phyloP scores from a whole-genome alignment of 2,113 vertebrate species.

The Chloropsis cyanopogon region DNA sequence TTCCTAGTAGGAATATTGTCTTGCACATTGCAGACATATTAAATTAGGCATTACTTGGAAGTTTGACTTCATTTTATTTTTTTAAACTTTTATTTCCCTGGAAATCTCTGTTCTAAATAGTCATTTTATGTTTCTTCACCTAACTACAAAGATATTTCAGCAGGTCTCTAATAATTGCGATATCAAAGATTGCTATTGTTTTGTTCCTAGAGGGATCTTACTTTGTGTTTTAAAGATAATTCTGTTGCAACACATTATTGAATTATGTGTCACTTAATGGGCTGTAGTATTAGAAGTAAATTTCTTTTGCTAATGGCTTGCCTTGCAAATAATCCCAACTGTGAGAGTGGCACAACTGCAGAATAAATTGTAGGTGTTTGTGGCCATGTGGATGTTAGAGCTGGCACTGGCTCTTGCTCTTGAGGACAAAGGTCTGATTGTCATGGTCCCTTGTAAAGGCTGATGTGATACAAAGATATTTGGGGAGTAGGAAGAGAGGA shows the following conservation, averaged over 20 bases:
- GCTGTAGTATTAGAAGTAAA: neutral
- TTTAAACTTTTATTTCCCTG: neutral
- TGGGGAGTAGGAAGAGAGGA: neutral
- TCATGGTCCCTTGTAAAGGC: neutral
- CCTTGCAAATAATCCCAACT: neutral
- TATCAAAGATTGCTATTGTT: neutral
- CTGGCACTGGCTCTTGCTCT: neutral
- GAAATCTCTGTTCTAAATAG: neutral
- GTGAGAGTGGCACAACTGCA: neutral
- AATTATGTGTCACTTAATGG: neutral
- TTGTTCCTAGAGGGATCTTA: neutral
- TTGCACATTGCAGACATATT: neutral
- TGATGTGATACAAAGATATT: neutral
- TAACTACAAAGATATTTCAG: neutral
- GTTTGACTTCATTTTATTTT: neutral
- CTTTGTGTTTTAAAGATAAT: slow-evolving; percentile 17
- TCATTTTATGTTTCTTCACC: neutral
- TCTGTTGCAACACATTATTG: neutral
- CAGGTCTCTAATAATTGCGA: neutral
- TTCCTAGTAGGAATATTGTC: neutral
- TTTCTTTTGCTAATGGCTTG: neutral
- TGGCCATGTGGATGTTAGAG: neutral
- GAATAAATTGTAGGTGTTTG: neutral
- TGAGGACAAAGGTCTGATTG: accelerated
- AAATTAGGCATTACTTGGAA: neutral